Percentiles rank a stretch among this genome's conserved stretches.
These are phyloP conservation scores for Darevskia nairensis DNA, from an alignment of 2,797 vertebrate genomes.

Conservation along the genomic window DNA sequence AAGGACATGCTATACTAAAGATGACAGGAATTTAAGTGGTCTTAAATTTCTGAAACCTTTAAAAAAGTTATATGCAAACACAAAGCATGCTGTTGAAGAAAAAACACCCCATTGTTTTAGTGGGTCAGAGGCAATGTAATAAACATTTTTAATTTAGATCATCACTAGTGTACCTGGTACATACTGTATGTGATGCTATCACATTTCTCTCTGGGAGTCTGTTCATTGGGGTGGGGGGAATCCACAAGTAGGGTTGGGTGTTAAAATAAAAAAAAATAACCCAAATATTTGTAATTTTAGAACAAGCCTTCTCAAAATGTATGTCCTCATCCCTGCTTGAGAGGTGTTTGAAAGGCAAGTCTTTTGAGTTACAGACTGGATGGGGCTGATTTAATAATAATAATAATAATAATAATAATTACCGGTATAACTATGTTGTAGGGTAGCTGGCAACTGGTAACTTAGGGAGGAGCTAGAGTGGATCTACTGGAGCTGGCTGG, in stretches of 20 bases:
- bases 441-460: neutral
- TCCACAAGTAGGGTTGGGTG: neutral
- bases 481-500: neutral
- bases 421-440: too few relatives aligned
- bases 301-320: neutral
- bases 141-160: accelerated
- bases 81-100: neutral
- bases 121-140: accelerated
- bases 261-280: neutral
- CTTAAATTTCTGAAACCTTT: neutral
- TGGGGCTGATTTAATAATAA: neutral
- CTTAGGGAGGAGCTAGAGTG: neutral
- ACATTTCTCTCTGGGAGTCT: neutral
- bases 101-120: neutral
- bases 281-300: neutral
- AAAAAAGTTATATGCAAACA: neutral
- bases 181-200: neutral
- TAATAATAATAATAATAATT: too few relatives aligned
- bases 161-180: accelerated
- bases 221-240: neutral
- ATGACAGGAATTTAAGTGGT: neutral
- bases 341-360: neutral
- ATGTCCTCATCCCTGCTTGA: neutral
- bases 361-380: neutral
- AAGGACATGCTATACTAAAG: neutral